Evolutionary conservation across 2,797 vertebrate genomes (phyloP).

Genomic region (Rousettus madagascariensis): DNA sequence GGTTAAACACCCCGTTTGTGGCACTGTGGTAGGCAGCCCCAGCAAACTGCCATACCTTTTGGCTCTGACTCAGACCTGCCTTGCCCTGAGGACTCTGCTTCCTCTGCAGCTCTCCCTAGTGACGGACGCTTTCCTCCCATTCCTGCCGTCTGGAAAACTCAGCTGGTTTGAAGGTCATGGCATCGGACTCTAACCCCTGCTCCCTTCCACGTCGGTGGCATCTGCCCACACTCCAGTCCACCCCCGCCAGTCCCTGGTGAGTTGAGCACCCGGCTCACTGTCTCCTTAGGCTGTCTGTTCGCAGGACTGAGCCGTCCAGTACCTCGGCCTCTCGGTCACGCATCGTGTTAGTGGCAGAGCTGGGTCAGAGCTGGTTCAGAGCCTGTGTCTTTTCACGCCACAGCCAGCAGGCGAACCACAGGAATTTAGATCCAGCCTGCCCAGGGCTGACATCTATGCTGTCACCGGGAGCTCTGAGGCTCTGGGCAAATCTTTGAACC

Average conservation of each 20-base stretch:
- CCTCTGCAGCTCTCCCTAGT: not conserved
- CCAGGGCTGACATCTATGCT: not conserved
- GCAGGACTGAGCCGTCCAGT: not conserved
- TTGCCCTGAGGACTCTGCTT: not conserved
- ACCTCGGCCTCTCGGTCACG: too few species aligned
- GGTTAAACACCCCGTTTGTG: too few species aligned
- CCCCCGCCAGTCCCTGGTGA: rapidly evolving
- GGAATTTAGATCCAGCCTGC: not conserved
- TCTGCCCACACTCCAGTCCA: rapidly evolving
- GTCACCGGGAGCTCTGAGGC: not conserved
- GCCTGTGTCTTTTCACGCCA: not conserved
- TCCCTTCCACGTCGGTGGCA: not conserved
- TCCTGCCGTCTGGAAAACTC: not conserved
- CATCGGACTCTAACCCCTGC: not conserved
- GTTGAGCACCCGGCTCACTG: not conserved
- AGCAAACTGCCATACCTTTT: too few species aligned
- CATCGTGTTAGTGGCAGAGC: too few species aligned
- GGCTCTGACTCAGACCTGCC: not conserved
- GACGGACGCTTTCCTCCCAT: not conserved
- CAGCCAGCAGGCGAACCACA: not conserved
- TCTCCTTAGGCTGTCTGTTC: not conserved
- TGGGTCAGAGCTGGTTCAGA: not conserved
- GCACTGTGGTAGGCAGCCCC: not conserved
- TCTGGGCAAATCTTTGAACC: not conserved
- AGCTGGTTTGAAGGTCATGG: not conserved